phyloP scores from a whole-genome alignment of 2,888 invertebrate genomes.

The Xestia sexstrigata region DNA sequence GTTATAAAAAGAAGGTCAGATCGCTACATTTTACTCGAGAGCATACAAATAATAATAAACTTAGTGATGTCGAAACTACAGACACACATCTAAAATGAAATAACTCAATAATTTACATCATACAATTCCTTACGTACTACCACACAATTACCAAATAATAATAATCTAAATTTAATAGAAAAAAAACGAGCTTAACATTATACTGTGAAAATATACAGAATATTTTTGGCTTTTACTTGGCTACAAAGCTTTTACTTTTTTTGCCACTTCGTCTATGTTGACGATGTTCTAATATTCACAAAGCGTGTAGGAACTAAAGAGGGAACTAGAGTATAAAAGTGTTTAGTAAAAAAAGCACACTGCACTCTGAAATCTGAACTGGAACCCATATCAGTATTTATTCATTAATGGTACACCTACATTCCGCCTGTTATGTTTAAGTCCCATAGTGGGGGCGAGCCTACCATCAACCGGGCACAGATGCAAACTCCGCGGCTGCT shows the following conservation, averaged over 20 bases:
- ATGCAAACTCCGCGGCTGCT: neutral
- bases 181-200: too few relatives aligned
- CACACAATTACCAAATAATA: too few relatives aligned
- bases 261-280: neutral
- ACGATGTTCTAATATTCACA: constrained; percentile 12
- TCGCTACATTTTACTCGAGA: too few relatives aligned
- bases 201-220: too few relatives aligned
- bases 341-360: neutral
- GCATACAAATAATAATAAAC: too few relatives aligned
- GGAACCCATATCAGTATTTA: neutral
- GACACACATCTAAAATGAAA: too few relatives aligned
- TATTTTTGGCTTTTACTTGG: neutral
- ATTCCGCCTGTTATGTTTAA: neutral
- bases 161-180: too few relatives aligned
- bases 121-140: too few relatives aligned
- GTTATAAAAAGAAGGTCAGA: too few relatives aligned
- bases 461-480: neutral
- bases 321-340: neutral
- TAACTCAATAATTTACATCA: too few relatives aligned
- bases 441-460: neutral
- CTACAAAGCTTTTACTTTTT: neutral
- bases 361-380: neutral
- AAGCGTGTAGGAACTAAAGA: neutral
- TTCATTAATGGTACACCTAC: too few relatives aligned
- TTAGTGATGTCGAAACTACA: too few relatives aligned